phyloP scores from a whole-genome alignment of 2,888 invertebrate species.

The Drosophila nigricruria region DNA sequence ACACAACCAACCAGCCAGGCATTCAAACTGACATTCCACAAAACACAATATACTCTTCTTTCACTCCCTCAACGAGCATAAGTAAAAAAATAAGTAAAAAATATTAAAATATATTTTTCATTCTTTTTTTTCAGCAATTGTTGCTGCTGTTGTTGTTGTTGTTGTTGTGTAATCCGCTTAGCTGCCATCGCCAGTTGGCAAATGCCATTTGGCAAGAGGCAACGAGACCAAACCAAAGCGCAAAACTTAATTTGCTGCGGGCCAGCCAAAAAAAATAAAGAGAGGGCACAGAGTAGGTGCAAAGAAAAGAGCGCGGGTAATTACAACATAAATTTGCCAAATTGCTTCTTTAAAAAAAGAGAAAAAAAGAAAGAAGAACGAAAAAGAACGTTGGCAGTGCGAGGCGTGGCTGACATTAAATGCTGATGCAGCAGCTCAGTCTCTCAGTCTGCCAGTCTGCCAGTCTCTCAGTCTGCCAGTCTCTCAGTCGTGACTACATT shows the following conservation, averaged over 20 bases:
- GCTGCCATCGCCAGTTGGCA: slow-evolving; percentile 63
- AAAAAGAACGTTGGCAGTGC: neutral
- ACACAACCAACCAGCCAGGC: neutral
- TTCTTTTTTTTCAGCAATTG: slow-evolving; percentile 1
- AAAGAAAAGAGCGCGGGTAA: slow-evolving; percentile 34
- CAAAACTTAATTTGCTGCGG: slow-evolving; percentile 75
- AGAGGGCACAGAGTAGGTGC: neutral
- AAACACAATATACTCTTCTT: slow-evolving; percentile 4
- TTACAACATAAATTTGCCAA: slow-evolving; percentile 76
- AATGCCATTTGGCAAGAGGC: slow-evolving; percentile 59
- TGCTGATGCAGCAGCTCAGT: slow-evolving; percentile 30
- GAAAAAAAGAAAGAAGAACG: neutral
- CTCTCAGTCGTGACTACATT: neutral
- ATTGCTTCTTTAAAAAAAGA: slow-evolving; percentile 72
- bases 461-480: neutral
- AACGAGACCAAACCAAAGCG: slow-evolving; percentile 38
- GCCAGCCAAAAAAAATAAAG: slow-evolving; percentile 3
- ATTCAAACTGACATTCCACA: neutral
- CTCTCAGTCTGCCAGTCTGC: neutral
- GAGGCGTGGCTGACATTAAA: slow-evolving; percentile 40
- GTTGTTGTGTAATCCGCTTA: slow-evolving; percentile 71
- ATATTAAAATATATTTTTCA: slow-evolving; percentile 17
- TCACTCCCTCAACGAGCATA: slow-evolving; percentile 20
- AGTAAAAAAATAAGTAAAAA: slow-evolving; percentile 18
- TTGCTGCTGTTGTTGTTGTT: slow-evolving; percentile 18